Percentiles rank a stretch among this genome's conserved stretches.
Evolutionary conservation across 2,113 vertebrate species (phyloP).

Genomic region (Epinephelus lanceolatus): DNA sequence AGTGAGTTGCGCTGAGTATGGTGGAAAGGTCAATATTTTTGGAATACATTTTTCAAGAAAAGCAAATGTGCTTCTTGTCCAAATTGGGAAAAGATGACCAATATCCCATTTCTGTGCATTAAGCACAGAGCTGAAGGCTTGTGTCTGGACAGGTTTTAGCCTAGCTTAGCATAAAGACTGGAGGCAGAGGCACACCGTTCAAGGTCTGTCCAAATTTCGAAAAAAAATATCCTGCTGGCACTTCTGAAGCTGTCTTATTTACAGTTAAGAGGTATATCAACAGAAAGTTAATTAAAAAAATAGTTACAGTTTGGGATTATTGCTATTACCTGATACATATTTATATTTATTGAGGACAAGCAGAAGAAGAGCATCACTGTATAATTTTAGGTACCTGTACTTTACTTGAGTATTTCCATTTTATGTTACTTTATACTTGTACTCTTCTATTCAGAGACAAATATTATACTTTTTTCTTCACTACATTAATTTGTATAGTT

Average conservation of each 20-base stretch:
- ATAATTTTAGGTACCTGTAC: too few relatives aligned
- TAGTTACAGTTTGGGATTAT: too few relatives aligned
- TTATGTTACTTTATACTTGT: too few relatives aligned
- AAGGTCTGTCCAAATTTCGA: too few relatives aligned
- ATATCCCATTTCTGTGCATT: not conserved
- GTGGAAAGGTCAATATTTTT: slow-evolving; percentile 7
- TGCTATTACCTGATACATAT: too few relatives aligned
- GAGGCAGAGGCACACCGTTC: too few relatives aligned
- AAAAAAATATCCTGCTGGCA: not conserved
- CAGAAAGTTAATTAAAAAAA: not conserved
- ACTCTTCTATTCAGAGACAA: too few relatives aligned
- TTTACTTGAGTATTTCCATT: too few relatives aligned
- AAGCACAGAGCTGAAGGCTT: not conserved
- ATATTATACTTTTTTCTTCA: too few relatives aligned
- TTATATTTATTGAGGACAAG: not conserved
- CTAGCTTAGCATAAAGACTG: not conserved
- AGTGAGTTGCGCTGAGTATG: not conserved
- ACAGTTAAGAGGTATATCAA: not conserved
- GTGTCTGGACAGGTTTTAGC: not conserved
- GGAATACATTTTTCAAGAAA: not conserved
- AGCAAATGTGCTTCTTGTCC: not conserved
- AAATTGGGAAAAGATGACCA: not conserved
- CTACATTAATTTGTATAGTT: too few relatives aligned
- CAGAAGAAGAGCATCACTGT: too few relatives aligned
- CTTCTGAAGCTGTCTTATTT: not conserved